Evolutionary conservation across 1,140 invertebrate genomes (phyloP).

Genomic region (Matsumurasca onukii): DNA sequence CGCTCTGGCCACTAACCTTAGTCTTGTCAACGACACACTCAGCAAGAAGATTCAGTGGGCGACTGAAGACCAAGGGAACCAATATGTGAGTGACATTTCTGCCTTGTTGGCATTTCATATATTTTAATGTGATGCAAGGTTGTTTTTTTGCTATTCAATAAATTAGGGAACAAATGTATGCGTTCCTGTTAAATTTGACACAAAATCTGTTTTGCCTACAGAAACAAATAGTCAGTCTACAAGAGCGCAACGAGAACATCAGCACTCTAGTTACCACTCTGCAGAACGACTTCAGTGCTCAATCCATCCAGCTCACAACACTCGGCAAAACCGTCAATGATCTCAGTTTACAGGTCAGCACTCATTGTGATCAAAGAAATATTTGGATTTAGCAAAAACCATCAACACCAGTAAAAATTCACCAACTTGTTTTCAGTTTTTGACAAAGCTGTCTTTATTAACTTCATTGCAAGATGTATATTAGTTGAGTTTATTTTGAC

Average conservation of each 20-base stretch:
- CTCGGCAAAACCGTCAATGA: conserved; percentile 49
- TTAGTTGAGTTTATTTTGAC: neutral
- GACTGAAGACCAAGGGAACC: conserved; percentile 50
- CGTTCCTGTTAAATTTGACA: no score
- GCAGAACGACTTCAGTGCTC: conserved; percentile 20
- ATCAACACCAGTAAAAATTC: no score
- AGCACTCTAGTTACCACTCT: conserved; percentile 48
- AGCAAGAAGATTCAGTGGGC: conserved; percentile 50
- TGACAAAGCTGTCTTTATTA: neutral
- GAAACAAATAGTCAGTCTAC: conserved; percentile 47
- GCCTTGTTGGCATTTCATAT: neutral
- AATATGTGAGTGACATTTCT: conserved; percentile 50
- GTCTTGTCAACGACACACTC: conserved; percentile 51
- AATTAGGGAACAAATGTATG: no score
- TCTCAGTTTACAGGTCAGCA: conserved; percentile 65
- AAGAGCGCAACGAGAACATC: conserved; percentile 48
- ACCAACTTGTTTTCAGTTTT: neutral
- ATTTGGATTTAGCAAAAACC: neutral
- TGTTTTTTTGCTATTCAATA: no score
- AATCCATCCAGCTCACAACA: conserved; percentile 3
- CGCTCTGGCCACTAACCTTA: conserved; percentile 44
- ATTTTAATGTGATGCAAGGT: no score
- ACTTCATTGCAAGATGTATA: neutral
- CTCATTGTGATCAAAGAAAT: conserved; percentile 38
- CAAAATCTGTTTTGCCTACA: no score